Conservation (phyloP, 1,140 invertebrate genomes). For the Trachymyrmex septentrionalis region DNA sequence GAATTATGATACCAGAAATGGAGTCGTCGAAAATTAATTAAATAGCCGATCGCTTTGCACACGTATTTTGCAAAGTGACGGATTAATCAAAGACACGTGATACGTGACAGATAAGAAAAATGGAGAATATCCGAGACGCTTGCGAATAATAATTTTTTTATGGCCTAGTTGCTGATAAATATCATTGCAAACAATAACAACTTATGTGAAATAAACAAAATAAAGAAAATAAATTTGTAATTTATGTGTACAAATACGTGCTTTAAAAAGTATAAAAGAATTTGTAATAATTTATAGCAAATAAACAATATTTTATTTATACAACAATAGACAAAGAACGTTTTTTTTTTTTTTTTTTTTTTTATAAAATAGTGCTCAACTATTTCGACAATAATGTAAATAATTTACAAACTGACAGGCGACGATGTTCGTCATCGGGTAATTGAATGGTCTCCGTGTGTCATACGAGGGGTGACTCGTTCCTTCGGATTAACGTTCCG, state of each 20-base stretch:
- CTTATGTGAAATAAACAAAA: not conserved
- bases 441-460: slow-evolving; percentile 82
- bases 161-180: not conserved
- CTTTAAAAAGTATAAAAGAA: not conserved
- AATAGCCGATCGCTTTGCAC: slow-evolving; percentile 62
- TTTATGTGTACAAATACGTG: not conserved
- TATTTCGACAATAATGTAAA: slow-evolving; percentile 7
- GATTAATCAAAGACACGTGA: slow-evolving; percentile 46
- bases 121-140: slow-evolving; percentile 29
- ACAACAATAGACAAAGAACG: not conserved
- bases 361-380: not conserved
- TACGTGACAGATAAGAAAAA: slow-evolving; percentile 48
- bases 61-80: slow-evolving; percentile 48
- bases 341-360: not conserved
- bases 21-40: slow-evolving; percentile 52
- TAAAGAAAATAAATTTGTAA: not conserved
- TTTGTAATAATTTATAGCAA: not conserved
- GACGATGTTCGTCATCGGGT: slow-evolving; percentile 72
- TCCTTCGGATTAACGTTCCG: slow-evolving; percentile 77
- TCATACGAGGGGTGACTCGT: slow-evolving; percentile 78
- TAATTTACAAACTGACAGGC: slow-evolving; percentile 63
- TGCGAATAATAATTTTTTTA: slow-evolving; percentile 23
- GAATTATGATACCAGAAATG: slow-evolving; percentile 68
- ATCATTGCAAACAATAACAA: not conserved
- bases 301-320: not conserved